Percentiles rank a stretch among this genome's conserved stretches.
Conservation (phyloP, 2,797 vertebrate species). For the Echeneis naucrates region DNA sequence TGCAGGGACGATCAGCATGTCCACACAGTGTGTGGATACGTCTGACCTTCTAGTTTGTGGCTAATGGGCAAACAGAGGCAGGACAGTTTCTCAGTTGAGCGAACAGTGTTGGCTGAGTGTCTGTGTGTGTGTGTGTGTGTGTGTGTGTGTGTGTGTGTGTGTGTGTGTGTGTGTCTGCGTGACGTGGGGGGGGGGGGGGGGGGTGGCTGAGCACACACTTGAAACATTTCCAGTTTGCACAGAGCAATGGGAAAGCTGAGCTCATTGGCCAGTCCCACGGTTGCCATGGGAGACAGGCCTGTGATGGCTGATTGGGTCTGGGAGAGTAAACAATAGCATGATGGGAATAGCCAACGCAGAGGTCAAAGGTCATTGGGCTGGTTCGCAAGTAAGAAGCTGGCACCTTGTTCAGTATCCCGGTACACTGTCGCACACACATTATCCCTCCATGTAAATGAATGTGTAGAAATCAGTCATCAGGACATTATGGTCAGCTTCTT, state of each 20-base stretch:
- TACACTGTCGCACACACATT: constrained; percentile 2
- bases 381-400: constrained; percentile 31
- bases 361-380: constrained; percentile 63
- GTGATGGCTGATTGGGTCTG: constrained; percentile 58
- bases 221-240: constrained; percentile 68
- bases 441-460: constrained; percentile 2
- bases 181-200: too few species aligned
- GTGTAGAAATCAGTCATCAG: constrained; percentile 6
- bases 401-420: constrained; percentile 7
- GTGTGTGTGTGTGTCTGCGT: constrained; percentile 11
- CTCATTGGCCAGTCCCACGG: constrained; percentile 52
- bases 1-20: not conserved
- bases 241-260: constrained; percentile 33
- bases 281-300: constrained; percentile 67
- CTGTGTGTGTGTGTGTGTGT: constrained; percentile 24
- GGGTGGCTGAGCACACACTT: constrained; percentile 55
- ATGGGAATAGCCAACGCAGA: constrained; percentile 54
- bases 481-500: constrained; percentile 20
- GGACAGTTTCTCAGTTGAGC: constrained; percentile 51
- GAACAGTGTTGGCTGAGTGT: constrained; percentile 48
- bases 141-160: constrained; percentile 21
- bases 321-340: constrained; percentile 69
- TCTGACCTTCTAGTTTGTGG: constrained; percentile 29
- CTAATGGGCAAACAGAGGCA: constrained; percentile 58
- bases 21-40: constrained; percentile 28